A percentile compares a stretch with the other conserved stretches of the same genome.
phyloP scores from a whole-genome alignment of 1,140 invertebrate genomes.

The Pomacea maculata region DNA sequence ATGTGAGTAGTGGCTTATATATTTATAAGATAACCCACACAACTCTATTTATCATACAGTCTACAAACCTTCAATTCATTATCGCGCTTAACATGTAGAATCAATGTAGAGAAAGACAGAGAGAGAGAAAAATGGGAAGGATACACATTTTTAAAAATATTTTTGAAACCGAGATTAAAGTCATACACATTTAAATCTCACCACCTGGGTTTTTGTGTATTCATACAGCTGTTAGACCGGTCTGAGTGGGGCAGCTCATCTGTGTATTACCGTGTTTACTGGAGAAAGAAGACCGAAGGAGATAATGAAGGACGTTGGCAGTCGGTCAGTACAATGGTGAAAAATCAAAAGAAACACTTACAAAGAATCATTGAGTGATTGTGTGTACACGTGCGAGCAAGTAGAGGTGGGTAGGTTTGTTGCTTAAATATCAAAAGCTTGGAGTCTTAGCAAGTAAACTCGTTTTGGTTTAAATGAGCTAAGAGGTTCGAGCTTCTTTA shows the following conservation, averaged over 20 bases:
- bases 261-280: slow-evolving; percentile 43
- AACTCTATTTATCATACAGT: neutral
- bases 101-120: neutral
- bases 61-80: neutral
- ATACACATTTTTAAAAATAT: too few relatives aligned
- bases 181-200: neutral
- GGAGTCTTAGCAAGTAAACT: too few relatives aligned
- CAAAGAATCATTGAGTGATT: too few relatives aligned
- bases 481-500: too few relatives aligned
- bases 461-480: too few relatives aligned
- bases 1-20: slow-evolving; percentile 59
- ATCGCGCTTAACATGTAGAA: neutral
- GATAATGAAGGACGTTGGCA: slow-evolving; percentile 8
- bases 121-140: neutral
- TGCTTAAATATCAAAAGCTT: too few relatives aligned
- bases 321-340: slow-evolving; percentile 22
- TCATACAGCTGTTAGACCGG: slow-evolving; percentile 32
- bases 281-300: slow-evolving; percentile 26
- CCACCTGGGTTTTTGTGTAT: neutral
- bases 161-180: neutral
- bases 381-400: too few relatives aligned
- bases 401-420: too few relatives aligned
- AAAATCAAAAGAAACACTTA: too few relatives aligned
- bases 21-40: neutral
- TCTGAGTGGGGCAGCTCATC: slow-evolving; percentile 37